Evolutionary conservation across 2,113 vertebrate genomes (phyloP), one percentile per base, ranked within the genome.

Genomic region (Caloenas nicobarica): DNA sequence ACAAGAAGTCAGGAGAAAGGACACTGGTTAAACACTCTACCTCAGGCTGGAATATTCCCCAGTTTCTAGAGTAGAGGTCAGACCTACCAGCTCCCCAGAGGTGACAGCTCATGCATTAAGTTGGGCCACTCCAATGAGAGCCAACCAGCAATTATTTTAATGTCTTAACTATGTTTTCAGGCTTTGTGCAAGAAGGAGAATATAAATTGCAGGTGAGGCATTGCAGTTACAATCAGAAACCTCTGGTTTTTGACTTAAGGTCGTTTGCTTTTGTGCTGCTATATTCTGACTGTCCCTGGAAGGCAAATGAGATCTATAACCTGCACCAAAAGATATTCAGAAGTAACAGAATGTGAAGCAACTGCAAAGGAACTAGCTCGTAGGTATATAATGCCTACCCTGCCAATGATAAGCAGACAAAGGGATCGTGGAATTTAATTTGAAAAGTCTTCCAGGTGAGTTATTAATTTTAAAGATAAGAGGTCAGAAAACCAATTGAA

Each of bases 241-340:
- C 88, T 94, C 88, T 92, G 91, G 92, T 96, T 96, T 92, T 91
- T 96, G 93, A 93, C 88, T 96, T 96, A 95, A 96, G 95, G 95
- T 94, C 82, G 62, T 96, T 96, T 93, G 93, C 86, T 96, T 96
- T 96, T 96, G 86, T 94, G 83, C 86, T 89, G 50, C 86, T 96
- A 96, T 96, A 94, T 96, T 96, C 93, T 62, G 40, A 57, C 86
- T 96, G 96, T 96, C 96, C 96, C 96, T 91, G 81, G 92, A 89
- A 96, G 96, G 95, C 96, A 96, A 96, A 93, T 80, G 93, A 96
- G 96, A 97, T 97, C 91, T 96, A 96, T 92, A 79, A 82, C 96
- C 83, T 70, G 88, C 38, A 28, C 81, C 57, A 74, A 96, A 96
- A 93, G 92, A 96, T 94, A 93, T 94, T 97, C 88, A 91, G 96